Evolutionary conservation across 2,797 vertebrate species (phyloP), one percentile per base, ranked within the genome.

Genomic region (Micromesistius poutassou): DNA sequence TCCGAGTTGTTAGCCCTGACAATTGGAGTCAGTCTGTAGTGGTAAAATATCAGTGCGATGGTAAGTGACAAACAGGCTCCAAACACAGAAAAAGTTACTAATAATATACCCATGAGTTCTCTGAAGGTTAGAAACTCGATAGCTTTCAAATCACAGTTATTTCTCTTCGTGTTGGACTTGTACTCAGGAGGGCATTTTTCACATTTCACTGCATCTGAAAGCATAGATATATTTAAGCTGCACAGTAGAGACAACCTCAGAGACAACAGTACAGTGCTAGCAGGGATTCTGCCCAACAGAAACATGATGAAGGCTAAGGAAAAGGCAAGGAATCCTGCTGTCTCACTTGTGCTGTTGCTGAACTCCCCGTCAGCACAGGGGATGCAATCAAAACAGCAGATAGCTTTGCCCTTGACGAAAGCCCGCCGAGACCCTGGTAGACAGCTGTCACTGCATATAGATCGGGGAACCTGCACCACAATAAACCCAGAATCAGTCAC

Each of bases 161-260:
- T 92, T 87, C 90, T 93, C 80, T 92, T 87, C 35, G 89, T 76
- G 71, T 90, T 95, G 79, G 94, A 93, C 84, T 92, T 94, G 91
- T 92, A 94, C 79, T 94, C 94, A 1, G 87, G 78, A 77, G 90
- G 93, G 76, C 94, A 95, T 88, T 90, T 88, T 68, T 90, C 82
- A 90, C 94, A 95, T 87, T 91, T 91, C 75, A 92, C 91, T 81
- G 94, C 93, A 94, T 95, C 94, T 95, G 91, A 93, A 94, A 94
- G 78, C 78, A 93, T 82, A 93, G 83, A 93, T 72, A 93, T 71
- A 70, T 93, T 91, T 85, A 92, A 85, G 80, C 86, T 85, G 88
- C 83, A 86, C 83, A 92, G 80, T 71, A 79, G 79, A 73, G 74
- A 88, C 84, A 88, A 89, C 87, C 86, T 89, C 50, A 92, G 77